Base-by-base conservation (phyloP, 2,797 vertebrate genomes). In the Allobates femoralis region DNA sequence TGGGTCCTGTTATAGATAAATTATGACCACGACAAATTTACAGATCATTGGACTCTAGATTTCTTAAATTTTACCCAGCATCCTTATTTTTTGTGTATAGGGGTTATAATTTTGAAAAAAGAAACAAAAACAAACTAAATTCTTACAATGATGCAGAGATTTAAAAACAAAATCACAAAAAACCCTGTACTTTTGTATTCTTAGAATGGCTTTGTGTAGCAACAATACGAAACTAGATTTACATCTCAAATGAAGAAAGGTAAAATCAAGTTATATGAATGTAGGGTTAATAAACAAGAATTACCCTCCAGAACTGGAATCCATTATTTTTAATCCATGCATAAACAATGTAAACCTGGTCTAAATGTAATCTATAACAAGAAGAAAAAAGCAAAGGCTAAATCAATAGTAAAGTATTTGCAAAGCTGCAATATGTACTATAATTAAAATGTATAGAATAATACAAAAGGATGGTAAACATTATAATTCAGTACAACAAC, bases 281-380 rank as follows among this genome's bases (percentile, higher is more conserved):
- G 58, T 60, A 60, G 58, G 8, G 58, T 60, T 60, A 60, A 60
- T 60, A 15, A 26, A 34, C 19, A 67, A 67, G 18, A 32, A 67
- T 32, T 18, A 67, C 16, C 64, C 30, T 67, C 28, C 64, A 34
- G 30, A 28, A 34, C 19, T 67, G 64, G 64, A 67, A 67, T 67
- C 60, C 26, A 53, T 30, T 81, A 32, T 66, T 15, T 51, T 50
- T 67, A 50, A 81, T 81, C 37, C 62, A 81, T 66, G 23, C 58
- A 46, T 80, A 32, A 58, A 34, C 30, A 62, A 34, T 41, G 60
- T 28, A 46, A 67, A 41, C 62, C n/a, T 4, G 26, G n/a, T 60
- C 62, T 51, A 3, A 81, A 53, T 67, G n/a, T 12, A 46, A 81
- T 67, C 79, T 67, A 81, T 66, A 51, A 66, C 28, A 66, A 53